A percentile compares a stretch with the other conserved stretches of the same genome.
These are phyloP conservation scores for Ostrea denselamellosa DNA, from an alignment of 1,140 invertebrate genomes.

Conservation along the genomic window DNA sequence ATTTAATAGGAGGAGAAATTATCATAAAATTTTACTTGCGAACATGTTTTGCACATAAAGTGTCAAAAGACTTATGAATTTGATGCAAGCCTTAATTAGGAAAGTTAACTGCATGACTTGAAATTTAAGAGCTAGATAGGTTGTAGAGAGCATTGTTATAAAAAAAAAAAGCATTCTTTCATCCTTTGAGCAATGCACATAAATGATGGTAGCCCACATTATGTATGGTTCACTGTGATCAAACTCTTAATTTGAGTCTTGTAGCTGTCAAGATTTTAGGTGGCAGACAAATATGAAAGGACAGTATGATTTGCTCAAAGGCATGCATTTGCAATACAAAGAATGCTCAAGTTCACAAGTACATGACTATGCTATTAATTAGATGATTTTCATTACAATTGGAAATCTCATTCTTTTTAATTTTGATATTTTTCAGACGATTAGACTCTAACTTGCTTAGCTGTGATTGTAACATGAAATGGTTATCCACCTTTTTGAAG, in stretches of 20 bases:
- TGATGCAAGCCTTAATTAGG: background rate
- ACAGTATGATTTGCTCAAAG: background rate
- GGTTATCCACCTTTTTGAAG: conserved; percentile 45
- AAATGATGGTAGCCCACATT: background rate
- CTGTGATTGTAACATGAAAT: conserved; percentile 49
- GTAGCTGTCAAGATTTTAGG: no score
- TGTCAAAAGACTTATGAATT: background rate
- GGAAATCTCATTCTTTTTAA: background rate
- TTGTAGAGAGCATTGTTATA: background rate
- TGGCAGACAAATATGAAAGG: no score
- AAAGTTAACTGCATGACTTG: background rate
- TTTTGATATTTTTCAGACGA: conserved; percentile 48
- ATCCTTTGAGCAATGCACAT: background rate
- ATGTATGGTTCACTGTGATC: background rate
- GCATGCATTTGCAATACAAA: background rate
- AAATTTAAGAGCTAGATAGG: conserved; percentile 15
- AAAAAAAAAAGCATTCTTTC: background rate
- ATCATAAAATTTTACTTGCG: background rate
- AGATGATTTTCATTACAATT: background rate
- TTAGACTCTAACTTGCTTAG: conserved; percentile 49
- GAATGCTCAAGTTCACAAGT: background rate
- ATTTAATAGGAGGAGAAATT: conserved; percentile 17
- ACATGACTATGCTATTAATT: background rate
- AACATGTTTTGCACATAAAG: conserved; percentile 25
- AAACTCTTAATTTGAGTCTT: background rate